Conservation (phyloP, 2,888 invertebrate species). For the Acanthoscelides obtectus region DNA sequence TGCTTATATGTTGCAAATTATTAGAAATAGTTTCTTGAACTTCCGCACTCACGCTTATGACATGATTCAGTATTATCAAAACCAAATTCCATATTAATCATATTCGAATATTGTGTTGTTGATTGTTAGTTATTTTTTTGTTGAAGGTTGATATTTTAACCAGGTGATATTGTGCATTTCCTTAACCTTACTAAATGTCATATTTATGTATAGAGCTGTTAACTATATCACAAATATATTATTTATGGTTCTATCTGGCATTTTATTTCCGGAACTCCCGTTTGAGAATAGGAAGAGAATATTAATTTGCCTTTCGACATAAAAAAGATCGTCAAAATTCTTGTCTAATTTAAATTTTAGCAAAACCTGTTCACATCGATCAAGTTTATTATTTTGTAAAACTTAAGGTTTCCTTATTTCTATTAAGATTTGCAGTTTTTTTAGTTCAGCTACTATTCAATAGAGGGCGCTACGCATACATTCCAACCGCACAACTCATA, state of each 20-base stretch:
- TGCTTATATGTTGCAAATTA: constrained; percentile 87
- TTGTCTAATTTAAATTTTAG: too few relatives aligned
- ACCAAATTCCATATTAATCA: constrained; percentile 96
- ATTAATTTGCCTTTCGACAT: too few relatives aligned
- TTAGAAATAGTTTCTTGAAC: constrained; percentile 91
- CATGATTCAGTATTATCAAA: constrained; percentile 98
- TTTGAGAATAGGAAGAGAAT: too few relatives aligned
- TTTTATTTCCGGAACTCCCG: too few relatives aligned
- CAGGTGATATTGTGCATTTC: background rate
- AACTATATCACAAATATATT: background rate
- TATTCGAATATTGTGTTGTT: background rate
- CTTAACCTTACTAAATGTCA: background rate
- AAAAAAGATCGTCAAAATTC: too few relatives aligned
- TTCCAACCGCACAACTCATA: too few relatives aligned
- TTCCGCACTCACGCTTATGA: constrained; percentile 97
- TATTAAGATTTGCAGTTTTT: too few relatives aligned
- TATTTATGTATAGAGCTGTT: background rate
- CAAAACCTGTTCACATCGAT: too few relatives aligned
- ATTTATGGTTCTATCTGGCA: background rate
- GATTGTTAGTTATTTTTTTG: background rate
- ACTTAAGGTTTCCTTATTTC: too few relatives aligned
- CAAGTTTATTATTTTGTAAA: too few relatives aligned
- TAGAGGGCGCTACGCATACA: too few relatives aligned
- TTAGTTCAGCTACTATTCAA: too few relatives aligned
- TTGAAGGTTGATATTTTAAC: background rate